Base-by-base conservation (phyloP, 2,888 invertebrate genomes). In the Leptinotarsa tumamoca region DNA sequence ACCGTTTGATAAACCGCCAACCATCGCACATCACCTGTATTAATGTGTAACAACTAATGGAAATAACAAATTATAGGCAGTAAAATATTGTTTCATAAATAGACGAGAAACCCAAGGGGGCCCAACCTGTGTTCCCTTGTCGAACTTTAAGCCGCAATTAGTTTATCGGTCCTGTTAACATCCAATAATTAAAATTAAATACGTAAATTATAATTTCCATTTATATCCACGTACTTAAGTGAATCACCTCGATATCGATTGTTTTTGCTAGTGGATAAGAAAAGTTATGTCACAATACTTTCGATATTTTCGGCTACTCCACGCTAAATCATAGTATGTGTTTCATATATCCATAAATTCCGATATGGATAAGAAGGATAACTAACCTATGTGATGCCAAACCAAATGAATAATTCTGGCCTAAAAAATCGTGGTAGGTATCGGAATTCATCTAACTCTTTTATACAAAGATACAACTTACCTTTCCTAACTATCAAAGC, bases 1-100 rank as follows among this genome's bases (percentile, higher is more conserved):
- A 80, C 75, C 73, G 77, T 74, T 80, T 77, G 81, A 80, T 80
- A 81, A 81, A 77, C 78, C 73, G 68, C 68, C 78, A 79, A 80
- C 79, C 72, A 76, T 74, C 77, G 56, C 73, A 78, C 72, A 76
- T 74, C 77, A 58, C 73, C 68, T 56, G 73, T 73, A 70, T 67
- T 68, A 75, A 75, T 67, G 75, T 73, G 74, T 74, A 76, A 74
- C 76, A 71, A 78, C 78, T 80, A 81, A 81, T 81, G 80, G 79
- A 81, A 82, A 82, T 77, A 80, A 80, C 80, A 80, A 82, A 81
- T 82, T 81, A 82, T 79, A 78, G 79, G 68, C 80, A 76, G 80
- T 80, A 80, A 79, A 80, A 73, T 82, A 81, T 82, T 81, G 81
- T 81, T 79, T 80, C 79, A 81, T 82, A 80, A 82, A 81, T 81